These are phyloP conservation scores for Pentalonia nigronervosa DNA, from an alignment of 1,140 invertebrate species.

Conservation along the genomic window DNA sequence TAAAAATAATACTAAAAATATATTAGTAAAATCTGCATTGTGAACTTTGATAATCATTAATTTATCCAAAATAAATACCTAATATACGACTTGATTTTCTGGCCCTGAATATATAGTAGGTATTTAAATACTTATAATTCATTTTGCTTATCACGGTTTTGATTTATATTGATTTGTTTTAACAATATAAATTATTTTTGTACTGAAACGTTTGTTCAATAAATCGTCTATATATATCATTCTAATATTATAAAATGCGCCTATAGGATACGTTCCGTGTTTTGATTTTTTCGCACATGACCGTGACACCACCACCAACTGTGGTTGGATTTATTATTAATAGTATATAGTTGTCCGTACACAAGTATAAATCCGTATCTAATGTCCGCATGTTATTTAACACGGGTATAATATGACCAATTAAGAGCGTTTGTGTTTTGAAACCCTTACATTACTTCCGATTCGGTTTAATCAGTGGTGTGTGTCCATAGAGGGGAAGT, in stretches of 20 bases:
- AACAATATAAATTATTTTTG: neutral
- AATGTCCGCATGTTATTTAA: slow-evolving; percentile 37
- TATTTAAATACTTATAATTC: neutral
- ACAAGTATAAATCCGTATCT: slow-evolving; percentile 12
- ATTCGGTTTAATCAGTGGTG: slow-evolving; percentile 27
- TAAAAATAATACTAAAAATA: neutral
- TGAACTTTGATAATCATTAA: neutral
- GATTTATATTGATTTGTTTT: neutral
- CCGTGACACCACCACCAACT: neutral
- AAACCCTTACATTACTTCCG: slow-evolving; percentile 37
- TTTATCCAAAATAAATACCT: neutral
- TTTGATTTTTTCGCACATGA: slow-evolving; percentile 32
- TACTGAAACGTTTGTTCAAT: neutral
- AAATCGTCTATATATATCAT: neutral
- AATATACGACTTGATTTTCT: neutral
- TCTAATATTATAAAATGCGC: neutral
- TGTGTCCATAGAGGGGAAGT: slow-evolving; percentile 30
- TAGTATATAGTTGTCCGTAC: neutral
- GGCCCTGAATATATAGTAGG: neutral
- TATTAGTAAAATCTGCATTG: neutral
- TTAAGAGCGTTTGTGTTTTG: slow-evolving; percentile 33
- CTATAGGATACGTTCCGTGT: neutral
- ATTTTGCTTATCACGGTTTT: neutral
- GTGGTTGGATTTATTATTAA: neutral
- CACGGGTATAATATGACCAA: slow-evolving; percentile 47